Evolutionary conservation across 2,113 vertebrate genomes (phyloP), one percentile per base, ranked within the genome.

Genomic region (Chionodraco myersi): DNA sequence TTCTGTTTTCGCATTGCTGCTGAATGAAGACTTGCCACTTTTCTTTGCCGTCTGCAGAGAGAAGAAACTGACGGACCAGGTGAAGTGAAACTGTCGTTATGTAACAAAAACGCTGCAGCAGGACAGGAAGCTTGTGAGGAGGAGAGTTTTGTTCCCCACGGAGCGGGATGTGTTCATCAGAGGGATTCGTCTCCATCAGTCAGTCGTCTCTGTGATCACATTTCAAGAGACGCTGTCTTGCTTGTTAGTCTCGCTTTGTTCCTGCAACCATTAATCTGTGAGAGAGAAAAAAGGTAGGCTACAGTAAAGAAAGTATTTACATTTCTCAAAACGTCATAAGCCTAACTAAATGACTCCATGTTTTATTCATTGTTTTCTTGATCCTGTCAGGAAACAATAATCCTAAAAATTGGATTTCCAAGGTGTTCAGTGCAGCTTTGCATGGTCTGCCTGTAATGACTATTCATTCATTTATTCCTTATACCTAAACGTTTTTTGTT

Each of bases 61-160:
- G 48, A 84, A 41, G 53, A 82, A 21, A 59, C 47, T 82, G 75
- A 79, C 75, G 51, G 70, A 79, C 71, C 64, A 84, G 75, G 52
- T 72, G 82, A 73, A 68, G 75, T 73, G 60, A 82, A 82, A 73
- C 75, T 64, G 53, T 77, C 44, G 65, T 83, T 80, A 85, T 78
- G 47, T 58, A 75, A 52, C 44, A 62, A 30, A 54, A 45, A 73
- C n/a, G 63, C 70, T 4, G 44, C 77, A 16, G 47, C 77, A 56
- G 77, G 71, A 60, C 63, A 51, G 72, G 9, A 74, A 60, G 66
- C 52, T 63, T 53, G 65, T 51, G 59, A 56, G 48, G 69, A 67
- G 51, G 30, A 18, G 66, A 10, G 54, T 1, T 57, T 48, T 13
- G n/a, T 51, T 84, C 64, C 65, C 72, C 4, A 15, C 45, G 68